Conservation (phyloP, 2,113 vertebrate species). For the Neofelis nebulosa region DNA sequence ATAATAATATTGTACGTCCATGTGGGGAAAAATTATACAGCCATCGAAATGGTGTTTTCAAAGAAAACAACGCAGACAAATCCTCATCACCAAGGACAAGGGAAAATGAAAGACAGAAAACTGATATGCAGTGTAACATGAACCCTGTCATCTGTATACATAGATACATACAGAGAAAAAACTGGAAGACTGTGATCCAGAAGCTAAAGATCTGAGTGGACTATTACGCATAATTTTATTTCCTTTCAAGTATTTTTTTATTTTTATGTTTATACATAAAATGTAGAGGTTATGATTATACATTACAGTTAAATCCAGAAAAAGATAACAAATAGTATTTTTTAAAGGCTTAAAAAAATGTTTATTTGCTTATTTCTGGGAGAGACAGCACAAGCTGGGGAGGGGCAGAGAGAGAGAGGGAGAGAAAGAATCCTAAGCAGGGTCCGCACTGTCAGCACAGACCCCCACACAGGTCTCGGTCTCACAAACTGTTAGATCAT, state of each 20-base stretch:
- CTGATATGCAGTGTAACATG: neutral
- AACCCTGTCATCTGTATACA: neutral
- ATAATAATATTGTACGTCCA: neutral
- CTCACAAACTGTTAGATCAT: no score
- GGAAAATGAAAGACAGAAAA: constrained; percentile 10
- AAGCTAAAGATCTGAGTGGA: neutral
- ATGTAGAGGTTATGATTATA: neutral
- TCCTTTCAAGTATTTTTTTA: neutral
- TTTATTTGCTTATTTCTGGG: no score
- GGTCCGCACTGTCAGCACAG: no score
- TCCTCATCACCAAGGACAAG: neutral
- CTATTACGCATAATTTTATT: neutral
- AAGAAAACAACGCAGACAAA: neutral
- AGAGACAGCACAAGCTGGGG: no score
- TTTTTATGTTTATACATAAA: neutral
- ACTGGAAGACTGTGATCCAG: neutral
- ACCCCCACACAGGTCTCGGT: no score
- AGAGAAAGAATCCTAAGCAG: no score
- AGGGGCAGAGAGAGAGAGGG: no score
- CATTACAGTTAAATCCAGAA: neutral
- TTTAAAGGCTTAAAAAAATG: no score
- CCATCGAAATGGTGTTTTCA: constrained; percentile 5
- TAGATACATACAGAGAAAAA: neutral
- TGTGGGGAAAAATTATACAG: neutral
- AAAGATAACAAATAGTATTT: neutral